A percentile compares a stretch with the other conserved stretches of the same genome.
phyloP scores from a whole-genome alignment of 2,797 vertebrate species.

The Thunnus albacares region DNA sequence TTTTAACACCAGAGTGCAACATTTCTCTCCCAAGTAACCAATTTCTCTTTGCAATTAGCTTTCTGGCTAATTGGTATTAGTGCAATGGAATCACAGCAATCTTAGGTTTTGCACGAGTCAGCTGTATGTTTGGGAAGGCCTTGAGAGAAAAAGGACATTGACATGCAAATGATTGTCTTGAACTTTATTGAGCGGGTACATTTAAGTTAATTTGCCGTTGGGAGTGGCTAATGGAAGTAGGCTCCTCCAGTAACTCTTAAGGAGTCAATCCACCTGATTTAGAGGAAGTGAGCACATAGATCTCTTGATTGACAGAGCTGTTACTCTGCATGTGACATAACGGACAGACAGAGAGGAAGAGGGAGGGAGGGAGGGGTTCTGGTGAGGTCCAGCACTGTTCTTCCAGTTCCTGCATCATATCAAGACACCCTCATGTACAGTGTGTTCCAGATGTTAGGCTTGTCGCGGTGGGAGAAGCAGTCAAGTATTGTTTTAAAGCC shows the following conservation, averaged over 20 bases:
- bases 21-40: slow-evolving; percentile 33
- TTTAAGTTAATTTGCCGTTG: slow-evolving; percentile 89
- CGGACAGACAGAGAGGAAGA: slow-evolving; percentile 61
- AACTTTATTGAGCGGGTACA: slow-evolving; percentile 87
- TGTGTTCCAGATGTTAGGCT: slow-evolving; percentile 65
- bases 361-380: slow-evolving; percentile 32
- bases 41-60: slow-evolving; percentile 69
- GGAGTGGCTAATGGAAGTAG: slow-evolving; percentile 88
- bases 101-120: slow-evolving; percentile 75
- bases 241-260: slow-evolving; percentile 86
- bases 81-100: slow-evolving; percentile 66
- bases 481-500: slow-evolving; percentile 82
- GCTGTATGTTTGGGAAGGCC: slow-evolving; percentile 79
- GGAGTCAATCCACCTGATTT: slow-evolving; percentile 88
- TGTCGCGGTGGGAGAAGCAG: slow-evolving; percentile 67
- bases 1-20: slow-evolving; percentile 39
- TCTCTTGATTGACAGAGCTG: slow-evolving; percentile 85
- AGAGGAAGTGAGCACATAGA: slow-evolving; percentile 84
- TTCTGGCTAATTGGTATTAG: slow-evolving; percentile 71
- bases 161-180: slow-evolving; percentile 87
- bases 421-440: slow-evolving; percentile 34
- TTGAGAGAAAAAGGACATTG: slow-evolving; percentile 81
- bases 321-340: slow-evolving; percentile 82
- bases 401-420: slow-evolving; percentile 44
- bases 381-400: slow-evolving; percentile 24